Percentiles rank a stretch among this genome's conserved stretches.
Conservation (phyloP, 2,113 vertebrate genomes). For the Carlito syrichta region DNA sequence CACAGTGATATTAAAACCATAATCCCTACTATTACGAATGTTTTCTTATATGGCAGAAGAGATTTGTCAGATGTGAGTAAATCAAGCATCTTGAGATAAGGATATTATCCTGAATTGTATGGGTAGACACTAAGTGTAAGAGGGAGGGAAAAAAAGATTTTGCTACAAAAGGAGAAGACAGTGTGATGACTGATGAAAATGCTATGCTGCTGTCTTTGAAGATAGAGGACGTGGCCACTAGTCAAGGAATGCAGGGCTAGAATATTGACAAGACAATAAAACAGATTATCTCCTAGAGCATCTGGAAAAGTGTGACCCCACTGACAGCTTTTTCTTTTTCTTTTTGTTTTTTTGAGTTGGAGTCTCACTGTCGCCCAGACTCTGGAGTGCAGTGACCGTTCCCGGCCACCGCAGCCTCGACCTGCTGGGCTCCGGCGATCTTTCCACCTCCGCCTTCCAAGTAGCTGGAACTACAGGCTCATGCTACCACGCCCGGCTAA, state of each 20-base stretch:
- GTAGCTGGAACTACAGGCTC: no score
- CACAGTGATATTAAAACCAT: neutral
- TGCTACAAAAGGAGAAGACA: neutral
- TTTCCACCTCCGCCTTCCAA: no score
- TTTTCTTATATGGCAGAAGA: neutral
- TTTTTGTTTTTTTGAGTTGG: no score
- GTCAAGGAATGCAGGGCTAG: accelerated
- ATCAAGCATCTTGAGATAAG: neutral
- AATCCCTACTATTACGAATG: neutral
- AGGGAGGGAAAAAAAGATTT: neutral
- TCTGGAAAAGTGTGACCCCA: neutral
- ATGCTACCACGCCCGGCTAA: no score
- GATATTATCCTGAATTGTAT: neutral
- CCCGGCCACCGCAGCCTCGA: no score
- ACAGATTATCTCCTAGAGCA: neutral
- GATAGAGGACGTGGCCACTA: neutral
- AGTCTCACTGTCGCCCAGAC: no score
- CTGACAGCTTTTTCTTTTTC: no score
- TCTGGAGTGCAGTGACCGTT: no score
- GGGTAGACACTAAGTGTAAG: neutral
- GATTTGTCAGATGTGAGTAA: neutral
- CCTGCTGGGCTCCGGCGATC: no score
- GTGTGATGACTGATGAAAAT: accelerated
- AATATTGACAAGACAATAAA: neutral
- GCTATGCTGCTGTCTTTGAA: neutral